Conservation (phyloP, 2,888 invertebrate genomes). For the Bhutanitis thaidina region DNA sequence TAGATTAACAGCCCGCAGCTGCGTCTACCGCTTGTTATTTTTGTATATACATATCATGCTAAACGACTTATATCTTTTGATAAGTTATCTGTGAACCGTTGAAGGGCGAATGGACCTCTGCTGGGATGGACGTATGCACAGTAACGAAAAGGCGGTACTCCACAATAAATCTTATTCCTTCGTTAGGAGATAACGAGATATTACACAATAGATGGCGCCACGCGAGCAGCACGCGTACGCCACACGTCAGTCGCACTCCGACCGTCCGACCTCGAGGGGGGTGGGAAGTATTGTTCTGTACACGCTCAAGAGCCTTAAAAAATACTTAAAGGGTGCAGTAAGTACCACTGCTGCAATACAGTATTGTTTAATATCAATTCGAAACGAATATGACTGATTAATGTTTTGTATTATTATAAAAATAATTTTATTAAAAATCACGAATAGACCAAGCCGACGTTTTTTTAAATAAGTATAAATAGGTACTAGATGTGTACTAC, state of each 20-base stretch:
- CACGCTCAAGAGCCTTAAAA: conserved; percentile 35
- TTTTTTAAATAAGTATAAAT: too few species aligned
- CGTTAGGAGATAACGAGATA: conserved; percentile 47
- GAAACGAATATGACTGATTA: background rate
- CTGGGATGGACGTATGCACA: background rate
- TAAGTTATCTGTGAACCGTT: too few species aligned
- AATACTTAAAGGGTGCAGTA: conserved; percentile 36
- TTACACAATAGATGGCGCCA: conserved; percentile 58
- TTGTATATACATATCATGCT: too few species aligned
- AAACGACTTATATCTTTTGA: too few species aligned
- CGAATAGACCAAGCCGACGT: too few species aligned
- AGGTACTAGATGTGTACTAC: too few species aligned
- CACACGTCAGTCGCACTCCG: conserved; percentile 55
- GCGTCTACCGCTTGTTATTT: too few species aligned
- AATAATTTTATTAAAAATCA: too few species aligned
- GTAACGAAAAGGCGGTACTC: conserved; percentile 8
- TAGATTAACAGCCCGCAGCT: too few species aligned
- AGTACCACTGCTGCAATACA: conserved; percentile 31
- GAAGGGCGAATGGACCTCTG: too few species aligned
- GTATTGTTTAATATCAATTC: conserved; percentile 4
- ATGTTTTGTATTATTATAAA: background rate
- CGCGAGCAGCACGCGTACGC: conserved; percentile 43
- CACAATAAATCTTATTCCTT: conserved; percentile 14
- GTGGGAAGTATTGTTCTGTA: conserved; percentile 44
- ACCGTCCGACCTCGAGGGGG: conserved; percentile 43